Percentiles rank a stretch among this genome's conserved stretches.
Conservation (phyloP, 1,140 invertebrate species). For the Lysiphlebus fabarum region DNA sequence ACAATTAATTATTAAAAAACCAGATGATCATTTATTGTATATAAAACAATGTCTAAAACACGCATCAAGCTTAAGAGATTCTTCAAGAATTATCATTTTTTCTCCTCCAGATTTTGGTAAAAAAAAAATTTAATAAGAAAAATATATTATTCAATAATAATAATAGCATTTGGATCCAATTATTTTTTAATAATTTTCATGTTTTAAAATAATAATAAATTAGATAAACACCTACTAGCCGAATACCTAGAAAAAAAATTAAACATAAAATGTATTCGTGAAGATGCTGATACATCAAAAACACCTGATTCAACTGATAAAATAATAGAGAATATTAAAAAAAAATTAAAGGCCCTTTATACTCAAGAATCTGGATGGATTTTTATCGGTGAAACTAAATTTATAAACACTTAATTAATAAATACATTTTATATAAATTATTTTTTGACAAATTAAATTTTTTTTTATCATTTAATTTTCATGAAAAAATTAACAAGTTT, state of each 20-base stretch:
- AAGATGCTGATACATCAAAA: conserved; percentile 32
- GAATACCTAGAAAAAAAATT: conserved; percentile 40
- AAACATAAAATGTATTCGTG: conserved; percentile 34
- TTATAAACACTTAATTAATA: neutral
- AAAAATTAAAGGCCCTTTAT: conserved; percentile 23
- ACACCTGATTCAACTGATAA: conserved; percentile 20
- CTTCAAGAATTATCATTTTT: conserved; percentile 50
- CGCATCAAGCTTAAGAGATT: conserved; percentile 45
- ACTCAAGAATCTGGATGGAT: conserved; percentile 38
- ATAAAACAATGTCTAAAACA: conserved; percentile 51
- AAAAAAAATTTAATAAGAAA: too few species aligned
- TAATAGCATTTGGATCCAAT: too few species aligned
- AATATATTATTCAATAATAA: too few species aligned
- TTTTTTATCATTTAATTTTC: conserved; percentile 7
- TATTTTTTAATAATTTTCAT: neutral
- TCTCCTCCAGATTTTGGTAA: conserved; percentile 44
- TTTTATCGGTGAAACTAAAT: conserved; percentile 36
- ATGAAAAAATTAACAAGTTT: too few species aligned
- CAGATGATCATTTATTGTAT: conserved; percentile 54
- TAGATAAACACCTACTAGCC: conserved; percentile 37
- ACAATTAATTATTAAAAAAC: conserved; percentile 53
- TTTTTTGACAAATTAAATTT: neutral
- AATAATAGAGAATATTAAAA: conserved; percentile 30
- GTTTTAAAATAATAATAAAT: neutral
- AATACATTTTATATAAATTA: neutral